Conservation (phyloP, 2,888 invertebrate species). For the Malthinus flaveolus region DNA sequence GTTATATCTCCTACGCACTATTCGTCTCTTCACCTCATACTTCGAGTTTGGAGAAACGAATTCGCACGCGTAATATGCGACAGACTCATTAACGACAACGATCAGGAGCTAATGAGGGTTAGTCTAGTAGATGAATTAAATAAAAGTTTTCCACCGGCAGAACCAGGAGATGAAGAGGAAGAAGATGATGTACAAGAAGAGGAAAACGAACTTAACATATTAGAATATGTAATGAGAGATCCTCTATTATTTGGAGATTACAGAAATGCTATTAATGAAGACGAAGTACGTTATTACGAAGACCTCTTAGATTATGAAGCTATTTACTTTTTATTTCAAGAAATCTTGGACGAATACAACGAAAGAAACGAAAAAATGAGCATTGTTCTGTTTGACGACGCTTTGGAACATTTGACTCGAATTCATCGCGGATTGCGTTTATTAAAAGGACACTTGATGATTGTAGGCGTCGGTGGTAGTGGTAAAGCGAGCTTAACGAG, state of each 20-base stretch:
- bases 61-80: slow-evolving; percentile 86
- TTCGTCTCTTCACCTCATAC: slow-evolving; percentile 67
- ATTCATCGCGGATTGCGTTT: slow-evolving; percentile 83
- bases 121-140: slow-evolving; percentile 61
- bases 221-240: slow-evolving; percentile 75
- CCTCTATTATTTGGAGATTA: slow-evolving; percentile 89
- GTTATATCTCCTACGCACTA: slow-evolving; percentile 75
- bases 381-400: slow-evolving; percentile 89
- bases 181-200: slow-evolving; percentile 53
- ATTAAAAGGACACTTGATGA: slow-evolving; percentile 80
- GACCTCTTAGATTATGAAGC: slow-evolving; percentile 89
- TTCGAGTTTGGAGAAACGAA: slow-evolving; percentile 91
- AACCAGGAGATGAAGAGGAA: slow-evolving; percentile 37
- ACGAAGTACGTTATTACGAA: slow-evolving; percentile 81
- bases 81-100: slow-evolving; percentile 72
- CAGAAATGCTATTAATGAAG: slow-evolving; percentile 79
- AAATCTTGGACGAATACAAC: slow-evolving; percentile 87
- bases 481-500: slow-evolving; percentile 84
- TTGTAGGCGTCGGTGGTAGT: slow-evolving; percentile 88
- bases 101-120: slow-evolving; percentile 64
- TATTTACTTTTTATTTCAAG: slow-evolving; percentile 83
- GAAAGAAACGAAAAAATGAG: slow-evolving; percentile 74
- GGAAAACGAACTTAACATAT: slow-evolving; percentile 52
- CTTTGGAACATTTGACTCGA: slow-evolving; percentile 86
- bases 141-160: background rate